Evolutionary conservation across 2,888 invertebrate species (phyloP).

Genomic region (Ctena decussata): DNA sequence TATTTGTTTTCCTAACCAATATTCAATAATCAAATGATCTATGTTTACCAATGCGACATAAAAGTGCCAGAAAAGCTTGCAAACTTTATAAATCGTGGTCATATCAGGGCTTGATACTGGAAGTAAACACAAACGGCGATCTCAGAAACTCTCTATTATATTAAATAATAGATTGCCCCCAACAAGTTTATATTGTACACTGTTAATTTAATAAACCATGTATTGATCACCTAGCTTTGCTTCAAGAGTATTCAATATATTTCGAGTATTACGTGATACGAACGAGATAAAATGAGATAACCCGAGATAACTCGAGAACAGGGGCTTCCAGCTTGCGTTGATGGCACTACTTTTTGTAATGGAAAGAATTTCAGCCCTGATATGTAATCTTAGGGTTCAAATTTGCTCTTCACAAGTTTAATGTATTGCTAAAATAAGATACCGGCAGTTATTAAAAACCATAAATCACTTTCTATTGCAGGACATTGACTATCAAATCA

Average conservation of each 20-base stretch:
- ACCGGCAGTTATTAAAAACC: slow-evolving; percentile 12
- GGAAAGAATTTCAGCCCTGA: slow-evolving; percentile 18
- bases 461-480: not conserved
- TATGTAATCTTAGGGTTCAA: slow-evolving; percentile 13
- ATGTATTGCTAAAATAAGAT: slow-evolving; percentile 20
- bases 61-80: slow-evolving; percentile 50
- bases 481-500: not conserved
- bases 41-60: slow-evolving; percentile 35
- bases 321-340: not conserved
- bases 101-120: slow-evolving; percentile 47
- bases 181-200: slow-evolving; percentile 26
- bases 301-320: not conserved
- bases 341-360: slow-evolving; percentile 14
- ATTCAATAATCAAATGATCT: slow-evolving; percentile 9
- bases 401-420: slow-evolving; percentile 19
- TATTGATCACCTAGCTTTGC: not conserved
- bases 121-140: slow-evolving; percentile 41
- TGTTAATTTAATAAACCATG: slow-evolving; percentile 22
- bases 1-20: not conserved
- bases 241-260: slow-evolving; percentile 1
- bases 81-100: slow-evolving; percentile 46
- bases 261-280: slow-evolving; percentile 12
- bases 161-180: slow-evolving; percentile 2
- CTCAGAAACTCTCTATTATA: slow-evolving; percentile 5
- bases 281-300: slow-evolving; percentile 11